Base-by-base conservation (phyloP, 2,113 vertebrate genomes). In the Arothron firmamentum region DNA sequence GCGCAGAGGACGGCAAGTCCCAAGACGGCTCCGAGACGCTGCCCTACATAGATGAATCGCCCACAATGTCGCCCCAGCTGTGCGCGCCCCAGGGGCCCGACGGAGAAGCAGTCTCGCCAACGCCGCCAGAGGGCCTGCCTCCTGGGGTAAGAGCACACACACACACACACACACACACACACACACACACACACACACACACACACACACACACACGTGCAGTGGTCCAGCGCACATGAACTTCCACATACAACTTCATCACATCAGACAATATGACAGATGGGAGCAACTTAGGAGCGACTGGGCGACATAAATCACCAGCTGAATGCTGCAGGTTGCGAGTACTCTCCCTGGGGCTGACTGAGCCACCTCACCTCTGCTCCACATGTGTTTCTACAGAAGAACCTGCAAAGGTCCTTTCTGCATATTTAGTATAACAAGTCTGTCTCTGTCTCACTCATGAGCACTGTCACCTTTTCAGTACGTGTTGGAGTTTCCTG, bases 61-160 rank as follows among this genome's bases (percentile, higher is more conserved):
- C 96, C 81, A 98, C 96, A 82, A 98, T 98, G 95, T 98, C 96
- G 0, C 96, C 96, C 21, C 95, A 96, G 84, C 93, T 98, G 88
- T 94, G 96, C 0, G 85, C 92, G 43, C 91, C 95, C 72, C 93
- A 93, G 0, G 87, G 92, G 72, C 93, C 92, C 9, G 92, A 95
- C 1, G 86, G 93, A 10, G 93, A 93, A 20, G 58, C 80, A 0
- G 69, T 94, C 16, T 96, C 93, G 0, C 94, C 96, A 56, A 93
- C 92, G 1, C 94, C 94, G 28, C 83, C 91, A 0, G 94, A 96
- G 9, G 87, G 90, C 15, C 88, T 95, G 41, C 86, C 91, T 71
- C 74, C 90, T n/a, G 93, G 89, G 94, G 95, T 97, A 92, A 89
- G 94, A 85, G 21, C 31, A 85, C n/a, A 25, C n/a, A 43, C 5